A percentile compares a stretch with the other conserved stretches of the same genome.
These are phyloP conservation scores for Ginglymostoma cirratum DNA, from an alignment of 2,113 vertebrate genomes.

Conservation along the genomic window DNA sequence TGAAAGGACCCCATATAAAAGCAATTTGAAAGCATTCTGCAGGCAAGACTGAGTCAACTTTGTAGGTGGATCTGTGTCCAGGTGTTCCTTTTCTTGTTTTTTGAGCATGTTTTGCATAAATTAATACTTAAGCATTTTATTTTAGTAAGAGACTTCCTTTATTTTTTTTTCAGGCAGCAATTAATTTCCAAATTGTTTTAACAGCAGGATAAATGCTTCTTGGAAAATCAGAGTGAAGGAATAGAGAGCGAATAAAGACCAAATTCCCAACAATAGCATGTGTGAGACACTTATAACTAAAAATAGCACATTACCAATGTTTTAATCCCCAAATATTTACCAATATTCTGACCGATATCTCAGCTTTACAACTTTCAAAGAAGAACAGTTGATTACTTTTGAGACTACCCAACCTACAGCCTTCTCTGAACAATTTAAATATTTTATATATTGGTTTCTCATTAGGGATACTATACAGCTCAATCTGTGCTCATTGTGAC, in stretches of 20 bases:
- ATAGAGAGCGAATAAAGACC: background rate
- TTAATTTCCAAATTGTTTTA: background rate
- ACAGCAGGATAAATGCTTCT: background rate
- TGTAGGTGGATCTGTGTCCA: background rate
- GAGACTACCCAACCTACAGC: no score
- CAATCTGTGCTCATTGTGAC: no score
- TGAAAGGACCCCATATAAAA: background rate
- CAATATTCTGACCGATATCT: background rate
- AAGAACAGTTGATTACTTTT: background rate
- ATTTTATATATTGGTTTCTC: no score
- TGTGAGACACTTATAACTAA: background rate
- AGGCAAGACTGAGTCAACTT: background rate
- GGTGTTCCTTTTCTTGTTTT: background rate
- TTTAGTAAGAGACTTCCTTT: background rate
- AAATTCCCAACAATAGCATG: background rate
- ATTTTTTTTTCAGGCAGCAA: background rate
- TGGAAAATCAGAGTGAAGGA: background rate
- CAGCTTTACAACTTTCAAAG: background rate
- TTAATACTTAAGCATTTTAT: background rate
- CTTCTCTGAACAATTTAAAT: background rate
- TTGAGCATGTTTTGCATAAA: background rate
- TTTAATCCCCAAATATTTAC: background rate
- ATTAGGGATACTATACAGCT: no score
- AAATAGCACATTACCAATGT: background rate
- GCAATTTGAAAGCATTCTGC: background rate